These are phyloP conservation scores for Phataginus tricuspis DNA, from an alignment of 2,797 vertebrate genomes.

Conservation along the genomic window DNA sequence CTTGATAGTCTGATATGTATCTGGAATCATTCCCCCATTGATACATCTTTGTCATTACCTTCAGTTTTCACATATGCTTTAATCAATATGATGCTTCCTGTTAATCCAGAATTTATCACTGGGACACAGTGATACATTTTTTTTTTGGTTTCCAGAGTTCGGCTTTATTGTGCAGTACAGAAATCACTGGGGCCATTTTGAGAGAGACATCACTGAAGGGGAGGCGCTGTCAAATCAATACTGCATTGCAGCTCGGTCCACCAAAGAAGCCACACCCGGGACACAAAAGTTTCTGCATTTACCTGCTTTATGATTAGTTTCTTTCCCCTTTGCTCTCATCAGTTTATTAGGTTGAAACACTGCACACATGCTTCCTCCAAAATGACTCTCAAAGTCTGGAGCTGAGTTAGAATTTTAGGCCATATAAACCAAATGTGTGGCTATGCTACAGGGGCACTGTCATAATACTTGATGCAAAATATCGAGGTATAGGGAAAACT, in stretches of 20 bases:
- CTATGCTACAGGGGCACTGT: conserved; percentile 78
- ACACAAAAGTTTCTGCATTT: conserved; percentile 83
- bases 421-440: conserved; percentile 79
- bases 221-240: conserved; percentile 91
- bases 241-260: conserved; percentile 94
- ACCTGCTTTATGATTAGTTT: conserved; percentile 84
- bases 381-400: conserved; percentile 82
- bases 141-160: conserved; percentile 86
- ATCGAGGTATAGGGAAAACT: conserved; percentile 59
- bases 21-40: background rate
- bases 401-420: conserved; percentile 79
- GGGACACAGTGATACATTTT: no score
- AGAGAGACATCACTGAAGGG: conserved; percentile 83
- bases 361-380: conserved; percentile 85
- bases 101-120: background rate
- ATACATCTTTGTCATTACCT: background rate
- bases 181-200: conserved; percentile 91
- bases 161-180: conserved; percentile 96
- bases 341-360: conserved; percentile 87
- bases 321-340: conserved; percentile 63
- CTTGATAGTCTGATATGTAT: background rate
- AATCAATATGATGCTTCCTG: background rate
- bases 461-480: conserved; percentile 79
- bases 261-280: conserved; percentile 78
- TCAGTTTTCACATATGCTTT: background rate